phyloP scores from a whole-genome alignment of 2,888 invertebrate species.

The Myopa testacea region DNA sequence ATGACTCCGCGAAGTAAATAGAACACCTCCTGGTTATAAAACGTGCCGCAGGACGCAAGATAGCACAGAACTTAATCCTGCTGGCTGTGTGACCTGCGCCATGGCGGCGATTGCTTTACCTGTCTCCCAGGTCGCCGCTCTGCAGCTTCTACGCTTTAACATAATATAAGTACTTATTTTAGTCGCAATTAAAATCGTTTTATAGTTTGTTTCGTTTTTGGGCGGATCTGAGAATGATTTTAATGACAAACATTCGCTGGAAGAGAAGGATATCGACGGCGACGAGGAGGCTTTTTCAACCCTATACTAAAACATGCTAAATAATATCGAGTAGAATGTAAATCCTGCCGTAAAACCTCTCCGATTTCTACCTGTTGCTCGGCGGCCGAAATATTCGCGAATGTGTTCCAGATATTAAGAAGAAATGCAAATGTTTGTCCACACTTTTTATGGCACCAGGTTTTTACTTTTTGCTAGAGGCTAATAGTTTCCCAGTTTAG shows the following conservation, averaged over 20 bases:
- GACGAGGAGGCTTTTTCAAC: background rate
- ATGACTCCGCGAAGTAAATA: constrained; percentile 45
- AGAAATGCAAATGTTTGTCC: constrained; percentile 14
- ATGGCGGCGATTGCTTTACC: background rate
- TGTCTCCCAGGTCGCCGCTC: background rate
- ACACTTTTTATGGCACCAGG: background rate
- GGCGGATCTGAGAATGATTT: constrained; percentile 52
- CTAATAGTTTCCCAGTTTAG: background rate
- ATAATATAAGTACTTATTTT: no score
- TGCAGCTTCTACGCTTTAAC: background rate
- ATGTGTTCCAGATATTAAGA: background rate
- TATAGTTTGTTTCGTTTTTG: constrained; percentile 43
- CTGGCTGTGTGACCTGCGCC: background rate
- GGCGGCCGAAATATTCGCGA: background rate
- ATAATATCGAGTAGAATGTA: background rate
- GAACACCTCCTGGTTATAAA: constrained; percentile 50
- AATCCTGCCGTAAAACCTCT: background rate
- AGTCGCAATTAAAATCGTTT: constrained; percentile 1
- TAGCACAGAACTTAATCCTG: background rate
- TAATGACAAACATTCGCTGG: constrained; percentile 51
- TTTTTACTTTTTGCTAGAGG: background rate
- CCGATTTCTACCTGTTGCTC: background rate
- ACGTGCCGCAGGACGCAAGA: constrained; percentile 1
- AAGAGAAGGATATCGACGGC: constrained; percentile 3
- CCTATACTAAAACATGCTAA: constrained; percentile 2